Conservation (phyloP, 2,113 vertebrate species). For the Chinchilla lanigera region DNA sequence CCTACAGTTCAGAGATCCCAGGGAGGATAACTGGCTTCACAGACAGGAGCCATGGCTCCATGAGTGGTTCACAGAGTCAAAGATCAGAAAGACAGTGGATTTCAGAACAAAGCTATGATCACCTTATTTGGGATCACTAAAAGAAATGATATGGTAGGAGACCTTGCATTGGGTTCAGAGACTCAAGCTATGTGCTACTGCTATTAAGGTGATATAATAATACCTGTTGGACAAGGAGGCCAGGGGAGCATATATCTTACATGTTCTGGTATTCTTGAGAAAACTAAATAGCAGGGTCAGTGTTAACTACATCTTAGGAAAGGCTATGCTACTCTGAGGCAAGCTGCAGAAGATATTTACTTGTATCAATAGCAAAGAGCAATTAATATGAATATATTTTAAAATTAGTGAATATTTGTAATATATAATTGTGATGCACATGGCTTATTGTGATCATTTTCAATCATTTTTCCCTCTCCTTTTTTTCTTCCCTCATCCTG, state of each 20-base stretch:
- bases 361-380: background rate
- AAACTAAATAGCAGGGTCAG: conserved; percentile 4
- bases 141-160: background rate
- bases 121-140: background rate
- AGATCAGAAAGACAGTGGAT: background rate
- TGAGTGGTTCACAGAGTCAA: background rate
- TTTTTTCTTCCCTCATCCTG: background rate
- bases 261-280: background rate
- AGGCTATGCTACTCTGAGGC: background rate
- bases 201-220: background rate
- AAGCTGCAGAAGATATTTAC: background rate
- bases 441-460: background rate
- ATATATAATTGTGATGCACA: background rate
- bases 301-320: background rate
- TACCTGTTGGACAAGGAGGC: background rate
- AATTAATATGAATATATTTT: background rate
- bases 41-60: background rate
- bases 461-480: background rate
- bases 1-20: background rate
- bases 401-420: background rate
- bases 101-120: background rate
- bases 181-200: background rate
- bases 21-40: background rate
- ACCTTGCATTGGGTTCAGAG: background rate
- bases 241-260: background rate